Percentiles rank a stretch among this genome's conserved stretches.
Evolutionary conservation across 2,797 vertebrate species (phyloP).

Genomic region (Onychomys arenicola): DNA sequence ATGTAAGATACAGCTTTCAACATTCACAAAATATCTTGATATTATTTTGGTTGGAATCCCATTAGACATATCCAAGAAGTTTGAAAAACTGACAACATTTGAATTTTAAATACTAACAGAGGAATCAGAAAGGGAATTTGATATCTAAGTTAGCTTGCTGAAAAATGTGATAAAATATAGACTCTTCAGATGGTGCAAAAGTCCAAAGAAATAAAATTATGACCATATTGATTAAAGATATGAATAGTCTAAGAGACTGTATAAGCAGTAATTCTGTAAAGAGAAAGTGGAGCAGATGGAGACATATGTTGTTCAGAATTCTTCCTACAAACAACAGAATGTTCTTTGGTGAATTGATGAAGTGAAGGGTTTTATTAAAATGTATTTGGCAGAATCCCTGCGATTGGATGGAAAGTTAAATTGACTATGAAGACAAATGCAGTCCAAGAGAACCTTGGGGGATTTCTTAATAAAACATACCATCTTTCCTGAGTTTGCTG

Average conservation of each 20-base stretch:
- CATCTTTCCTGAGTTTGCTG: neutral
- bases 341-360: neutral
- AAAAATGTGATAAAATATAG: constrained; percentile 3
- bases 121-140: neutral
- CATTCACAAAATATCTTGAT: neutral
- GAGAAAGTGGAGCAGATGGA: constrained; percentile 41
- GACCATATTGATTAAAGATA: constrained; percentile 11
- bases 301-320: constrained; percentile 16
- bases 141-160: neutral
- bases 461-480: neutral
- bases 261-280: constrained; percentile 6
- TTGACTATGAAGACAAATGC: neutral
- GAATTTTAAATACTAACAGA: neutral
- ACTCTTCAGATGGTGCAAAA: neutral
- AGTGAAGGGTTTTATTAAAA: constrained; percentile 8
- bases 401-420: neutral
- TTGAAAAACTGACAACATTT: neutral
- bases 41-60: constrained; percentile 14
- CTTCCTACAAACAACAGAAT: constrained; percentile 5
- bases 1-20: neutral
- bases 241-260: neutral
- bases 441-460: neutral
- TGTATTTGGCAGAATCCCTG: neutral
- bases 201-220: constrained; percentile 43
- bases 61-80: neutral